Evolutionary conservation across 2,888 invertebrate species (phyloP), one percentile per base, ranked within the genome.

Genomic region (Tenthredo mesomela): DNA sequence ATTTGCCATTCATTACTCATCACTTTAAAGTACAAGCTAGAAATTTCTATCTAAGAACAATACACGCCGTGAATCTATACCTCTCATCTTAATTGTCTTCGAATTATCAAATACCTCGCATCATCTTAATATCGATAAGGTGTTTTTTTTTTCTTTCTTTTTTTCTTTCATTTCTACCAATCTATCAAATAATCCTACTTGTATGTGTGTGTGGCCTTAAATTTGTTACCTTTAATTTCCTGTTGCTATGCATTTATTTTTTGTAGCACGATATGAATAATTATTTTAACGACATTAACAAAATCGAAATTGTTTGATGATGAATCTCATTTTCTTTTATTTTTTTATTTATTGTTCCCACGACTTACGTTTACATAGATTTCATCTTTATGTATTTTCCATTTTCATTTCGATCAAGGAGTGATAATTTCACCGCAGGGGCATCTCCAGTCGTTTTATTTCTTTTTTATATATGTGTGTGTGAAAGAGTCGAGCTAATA

Each of bases 381-480:
- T 47, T 47, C 47, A 58, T 43, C 9, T 10, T 10, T 10, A 43
- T 40, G 40, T 47, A 47, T 50, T 50, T 82, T n/a, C 18, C 50
- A 77, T 58, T 25, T 25, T 70, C 43, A 33, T 58, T 67, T 84
- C 12, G n/a, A 84, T 84, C 21, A 80, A 65, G 21, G 54, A 75
- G 18, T n/a, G 58, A 50, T 65, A 61, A 65, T 29, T 9, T 15
- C 65, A 65, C 18, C 33, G 33, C 10, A 67, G 2, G 12, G 67
- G 6, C 33, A 67, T 33, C 15, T 33, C 4, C 1, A 0, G 33
- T 33, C 33, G 2, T 33, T 33, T 84, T 71, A 33, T 33, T 47
- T 84, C 70, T 80, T 78, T 84, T 82, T 61, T 10, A 25, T 2
- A n/a, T n/a, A n/a, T 37, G 54, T 58, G 33, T 75, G 29, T 83